These are phyloP conservation scores for Pheucticus melanocephalus DNA, from an alignment of 2,113 vertebrate species.

Conservation along the genomic window DNA sequence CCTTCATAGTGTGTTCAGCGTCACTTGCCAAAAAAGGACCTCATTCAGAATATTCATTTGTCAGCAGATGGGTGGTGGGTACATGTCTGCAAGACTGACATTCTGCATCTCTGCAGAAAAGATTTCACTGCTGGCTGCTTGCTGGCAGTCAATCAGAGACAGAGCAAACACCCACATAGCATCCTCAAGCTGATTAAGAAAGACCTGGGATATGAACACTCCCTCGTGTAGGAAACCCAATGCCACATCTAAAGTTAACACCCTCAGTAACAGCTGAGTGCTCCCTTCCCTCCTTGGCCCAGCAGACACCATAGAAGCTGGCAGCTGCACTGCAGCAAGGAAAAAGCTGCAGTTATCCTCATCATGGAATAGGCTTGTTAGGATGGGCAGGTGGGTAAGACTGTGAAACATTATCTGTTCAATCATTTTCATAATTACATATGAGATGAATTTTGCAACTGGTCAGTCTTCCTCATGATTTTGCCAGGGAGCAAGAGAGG, in stretches of 20 bases:
- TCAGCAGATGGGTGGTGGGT: neutral
- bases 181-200: neutral
- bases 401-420: neutral
- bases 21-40: neutral
- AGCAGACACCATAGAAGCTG: neutral
- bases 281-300: neutral
- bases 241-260: neutral
- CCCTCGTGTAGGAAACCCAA: neutral
- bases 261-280: neutral
- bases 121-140: neutral
- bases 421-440: neutral
- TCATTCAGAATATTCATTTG: neutral
- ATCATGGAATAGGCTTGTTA: neutral
- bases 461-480: neutral
- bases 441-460: neutral
- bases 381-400: neutral
- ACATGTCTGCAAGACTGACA: neutral
- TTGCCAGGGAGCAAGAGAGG: neutral
- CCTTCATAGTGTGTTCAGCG: fast-evolving
- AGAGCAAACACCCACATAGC: neutral
- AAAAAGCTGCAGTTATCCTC: neutral
- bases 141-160: neutral
- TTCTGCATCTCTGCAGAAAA: neutral
- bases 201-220: neutral
- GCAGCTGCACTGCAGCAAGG: neutral